Percentiles rank a stretch among this genome's conserved stretches.
These are phyloP conservation scores for Dicentrarchus labrax DNA, from an alignment of 2,113 vertebrate genomes.

Conservation along the genomic window DNA sequence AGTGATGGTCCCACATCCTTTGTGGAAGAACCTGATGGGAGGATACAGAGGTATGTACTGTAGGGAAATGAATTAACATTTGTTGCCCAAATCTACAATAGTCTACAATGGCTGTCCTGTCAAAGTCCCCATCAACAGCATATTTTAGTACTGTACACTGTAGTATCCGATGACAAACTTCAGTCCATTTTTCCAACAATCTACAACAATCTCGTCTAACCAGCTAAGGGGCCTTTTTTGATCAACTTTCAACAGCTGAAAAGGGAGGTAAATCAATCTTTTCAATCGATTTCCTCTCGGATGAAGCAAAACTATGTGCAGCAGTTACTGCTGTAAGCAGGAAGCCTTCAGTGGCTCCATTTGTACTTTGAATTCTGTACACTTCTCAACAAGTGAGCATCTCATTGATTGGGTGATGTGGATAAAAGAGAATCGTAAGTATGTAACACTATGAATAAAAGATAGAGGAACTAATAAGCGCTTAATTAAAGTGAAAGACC, in stretches of 20 bases:
- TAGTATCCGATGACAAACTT: neutral
- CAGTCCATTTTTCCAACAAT: neutral
- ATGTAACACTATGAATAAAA: too few relatives aligned
- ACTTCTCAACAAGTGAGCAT: neutral
- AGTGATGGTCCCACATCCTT: constrained; percentile 95
- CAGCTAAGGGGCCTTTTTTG: neutral
- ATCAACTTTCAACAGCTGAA: neutral
- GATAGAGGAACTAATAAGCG: neutral
- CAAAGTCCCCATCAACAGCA: neutral
- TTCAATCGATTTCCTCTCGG: neutral
- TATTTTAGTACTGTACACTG: neutral
- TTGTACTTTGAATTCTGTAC: neutral
- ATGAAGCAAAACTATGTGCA: neutral
- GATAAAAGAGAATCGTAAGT: neutral
- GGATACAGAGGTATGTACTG: constrained; percentile 5
- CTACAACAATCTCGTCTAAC: neutral
- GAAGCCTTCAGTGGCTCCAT: neutral
- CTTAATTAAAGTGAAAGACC: neutral
- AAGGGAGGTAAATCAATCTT: neutral
- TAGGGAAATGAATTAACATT: neutral
- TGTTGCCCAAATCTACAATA: too few relatives aligned
- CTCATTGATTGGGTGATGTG: neutral
- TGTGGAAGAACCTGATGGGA: constrained; percentile 91
- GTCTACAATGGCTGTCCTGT: neutral
- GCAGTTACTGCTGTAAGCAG: neutral